Base-by-base conservation (phyloP, 2,113 vertebrate species). In the Archilochus colubris region DNA sequence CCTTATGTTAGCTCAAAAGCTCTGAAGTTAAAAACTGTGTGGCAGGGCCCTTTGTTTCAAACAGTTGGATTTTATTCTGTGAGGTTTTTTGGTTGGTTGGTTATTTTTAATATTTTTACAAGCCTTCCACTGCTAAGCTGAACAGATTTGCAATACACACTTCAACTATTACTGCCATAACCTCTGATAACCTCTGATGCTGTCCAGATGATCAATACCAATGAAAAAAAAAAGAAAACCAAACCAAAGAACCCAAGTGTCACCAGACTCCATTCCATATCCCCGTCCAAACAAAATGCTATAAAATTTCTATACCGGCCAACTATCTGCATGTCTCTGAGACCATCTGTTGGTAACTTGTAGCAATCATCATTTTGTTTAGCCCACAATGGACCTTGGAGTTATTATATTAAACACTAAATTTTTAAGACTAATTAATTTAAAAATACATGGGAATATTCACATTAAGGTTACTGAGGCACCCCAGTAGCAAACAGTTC, bases 221-320 rank as follows among this genome's bases (percentile, higher is more conserved):
- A 84, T 10, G 24, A 91, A 81, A 38, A 76, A 83, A 81, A 93
- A 69, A 53, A 81, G 92, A 69, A 53, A 40, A 9, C 9, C 38
- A 40, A 9, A 86, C 83, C 68, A 91, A 91, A 93, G 80, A 94
- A 91, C 12, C 11, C 20, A 17, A 94, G 51, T 46, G 38, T 69
- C 16, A 2, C 76, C 86, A 87, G 55, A 73, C 70, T 72, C 54
- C 24, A 53, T 51, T 77, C 54, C 73, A 14, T 79, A 75, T 30
- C 46, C 12, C 31, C 53, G 28, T n/a, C 31, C 73, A 80, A 83
- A 88, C 12, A 79, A 74, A 91, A 92, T 36, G 28, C 58, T 53
- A 38, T 79, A 94, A 95, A 95, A 96, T 91, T 66, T 54, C 57
- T 25, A 5, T 6, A 59, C 28, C 72, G 86, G 64, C 27, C 81